Base-by-base conservation (phyloP, 2,113 vertebrate genomes). In the Oncorhynchus tshawytscha region DNA sequence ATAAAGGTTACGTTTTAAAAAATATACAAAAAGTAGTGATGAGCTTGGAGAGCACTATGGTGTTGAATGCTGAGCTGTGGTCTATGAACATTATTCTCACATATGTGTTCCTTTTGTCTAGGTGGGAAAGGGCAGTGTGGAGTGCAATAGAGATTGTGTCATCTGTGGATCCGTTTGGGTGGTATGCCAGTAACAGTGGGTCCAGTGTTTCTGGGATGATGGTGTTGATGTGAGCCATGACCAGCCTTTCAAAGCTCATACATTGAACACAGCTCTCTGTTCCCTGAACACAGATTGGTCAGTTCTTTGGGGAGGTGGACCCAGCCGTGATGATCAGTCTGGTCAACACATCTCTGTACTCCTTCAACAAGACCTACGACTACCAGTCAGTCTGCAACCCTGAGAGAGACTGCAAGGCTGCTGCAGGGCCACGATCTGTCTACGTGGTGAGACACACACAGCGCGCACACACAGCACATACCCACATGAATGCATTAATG, bases 231-330 rank as follows among this genome's bases (percentile, higher is more conserved):
- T 60, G 59, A 15, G 12, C 6, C 6, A 39, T 39, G 39, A 9
- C 39, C 39, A 39, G 39, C 39, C 39, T 39, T 9, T 39, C 8
- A 39, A 39, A 39, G 39, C 39, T 2, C 39, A 39, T 9, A 39
- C 39, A 39, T 60, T 60, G 59, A 22, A 22, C 20, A 18, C n/a
- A 60, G 5, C n/a, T 51, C 49, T 16, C 11, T 51, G 49, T 51
- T 76, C 12, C 51, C 71, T 72, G 67, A 64, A 4, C 83, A 72
- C 72, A 94, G 93, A 93, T 93, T 24, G 92, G 93, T 72, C 95
- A 95, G 90, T 99, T 99, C 87, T 99, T 98, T 84, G 97, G 97
- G 51, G 97, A 99, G 83, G 96, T 99, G 84, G 97, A 99, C 72
- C 96, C 97, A 0, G 95, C 95, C 72, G 81, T 99, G 81, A 99